Base-by-base conservation (phyloP, 2,888 invertebrate species). In the Limnephilus auricula region DNA sequence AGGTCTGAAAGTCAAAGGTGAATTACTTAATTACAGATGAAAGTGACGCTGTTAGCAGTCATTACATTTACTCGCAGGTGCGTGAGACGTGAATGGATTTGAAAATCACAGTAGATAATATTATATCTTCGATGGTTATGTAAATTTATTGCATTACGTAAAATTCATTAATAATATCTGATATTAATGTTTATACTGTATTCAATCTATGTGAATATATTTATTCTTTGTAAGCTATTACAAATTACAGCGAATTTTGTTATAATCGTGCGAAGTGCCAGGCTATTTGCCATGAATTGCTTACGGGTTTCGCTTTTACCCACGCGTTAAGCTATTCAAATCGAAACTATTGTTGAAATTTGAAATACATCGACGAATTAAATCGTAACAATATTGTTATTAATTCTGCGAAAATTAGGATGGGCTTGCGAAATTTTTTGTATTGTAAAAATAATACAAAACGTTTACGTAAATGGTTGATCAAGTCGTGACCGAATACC, bases 401-500 rank as follows among this genome's bases (percentile, higher is more conserved):
- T 65, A 65, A 65, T n/a, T 65, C 65, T 65, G 65, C n/a, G 65
- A 65, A 65, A 65, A 65, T 65, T 65, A 25, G 65, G 65, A 65
- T 65, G 65, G 65, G 65, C 65, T 65, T 65, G 65, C 65, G 65
- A 65, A 65, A 65, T 65, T 25, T 65, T 65, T 50, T 50, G 50
- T 65, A 65, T 65, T 65, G 25, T 25, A 65, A 65, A 25, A 65
- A 65, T 65, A 65, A 65, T 65, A 65, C 65, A 65, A 65, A 65
- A 65, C 65, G 65, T 65, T 65, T 65, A 65, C 65, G 65, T 65
- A 65, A 65, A 65, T 9, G 65, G n/a, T n/a, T n/a, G 65, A 34
- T 37, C 4, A 82, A 34, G 34, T 82, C 82, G 82, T 82, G 82
- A 82, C 82, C 37, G 82, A 34, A 34, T 82, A 34, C 34, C 82